Percentiles rank a stretch among this genome's conserved stretches.
Evolutionary conservation across 1,140 invertebrate genomes (phyloP).

Genomic region (Dysdera silvatica): DNA sequence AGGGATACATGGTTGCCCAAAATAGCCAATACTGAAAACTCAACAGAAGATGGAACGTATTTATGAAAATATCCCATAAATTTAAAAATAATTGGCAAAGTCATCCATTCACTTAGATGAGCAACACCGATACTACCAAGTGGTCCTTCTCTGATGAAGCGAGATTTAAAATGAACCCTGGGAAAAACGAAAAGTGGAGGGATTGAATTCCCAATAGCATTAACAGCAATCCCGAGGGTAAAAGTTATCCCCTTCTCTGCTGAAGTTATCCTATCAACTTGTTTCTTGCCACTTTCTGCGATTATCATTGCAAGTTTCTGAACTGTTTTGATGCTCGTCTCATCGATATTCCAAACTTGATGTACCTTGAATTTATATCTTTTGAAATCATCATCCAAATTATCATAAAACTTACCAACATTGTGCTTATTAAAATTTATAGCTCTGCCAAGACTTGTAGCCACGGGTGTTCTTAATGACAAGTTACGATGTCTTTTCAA

Average conservation of each 20-base stretch:
- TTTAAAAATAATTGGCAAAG: slow-evolving; percentile 42
- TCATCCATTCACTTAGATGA: slow-evolving; percentile 48
- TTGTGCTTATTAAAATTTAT: slow-evolving; percentile 43
- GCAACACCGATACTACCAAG: slow-evolving; percentile 41
- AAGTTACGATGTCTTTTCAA: slow-evolving; percentile 41
- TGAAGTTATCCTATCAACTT: slow-evolving; percentile 45
- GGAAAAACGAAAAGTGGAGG: slow-evolving; percentile 40
- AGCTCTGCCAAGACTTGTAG: slow-evolving; percentile 40
- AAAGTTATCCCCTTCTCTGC: slow-evolving; percentile 43
- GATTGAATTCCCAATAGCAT: slow-evolving; percentile 34
- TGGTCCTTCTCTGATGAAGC: too few species aligned
- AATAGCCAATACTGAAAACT: slow-evolving; percentile 40
- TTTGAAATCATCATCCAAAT: too few species aligned
- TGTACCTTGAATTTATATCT: slow-evolving; percentile 34
- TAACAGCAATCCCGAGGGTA: slow-evolving; percentile 29
- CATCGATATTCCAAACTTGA: slow-evolving; percentile 48
- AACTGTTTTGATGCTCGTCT: slow-evolving; percentile 47
- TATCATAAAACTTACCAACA: slow-evolving; percentile 24
- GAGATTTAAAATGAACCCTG: slow-evolving; percentile 32
- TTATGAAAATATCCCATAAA: slow-evolving; percentile 45
- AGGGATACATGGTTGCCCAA: slow-evolving; percentile 43
- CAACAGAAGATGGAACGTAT: slow-evolving; percentile 35
- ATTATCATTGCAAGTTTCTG: slow-evolving; percentile 45
- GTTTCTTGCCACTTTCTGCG: slow-evolving; percentile 40
- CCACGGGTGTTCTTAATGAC: slow-evolving; percentile 43